These are phyloP conservation scores for Ectobius pallidus DNA, from an alignment of 2,888 invertebrate genomes.

Conservation along the genomic window DNA sequence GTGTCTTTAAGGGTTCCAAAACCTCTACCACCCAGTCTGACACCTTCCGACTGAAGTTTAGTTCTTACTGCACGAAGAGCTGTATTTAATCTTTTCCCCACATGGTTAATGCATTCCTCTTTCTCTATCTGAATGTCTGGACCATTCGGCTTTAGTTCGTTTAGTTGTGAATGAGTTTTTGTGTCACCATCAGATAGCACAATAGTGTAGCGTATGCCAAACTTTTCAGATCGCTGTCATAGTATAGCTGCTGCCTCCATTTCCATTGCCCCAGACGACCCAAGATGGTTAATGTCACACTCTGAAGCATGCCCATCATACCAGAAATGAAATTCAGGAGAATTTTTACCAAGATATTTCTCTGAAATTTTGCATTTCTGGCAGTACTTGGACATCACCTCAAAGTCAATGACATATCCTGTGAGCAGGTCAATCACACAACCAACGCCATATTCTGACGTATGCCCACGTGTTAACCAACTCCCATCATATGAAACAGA, in stretches of 20 bases:
- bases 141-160: neutral
- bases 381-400: too few relatives aligned
- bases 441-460: too few relatives aligned
- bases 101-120: too few relatives aligned
- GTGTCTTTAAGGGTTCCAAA: too few relatives aligned
- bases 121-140: neutral
- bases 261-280: neutral
- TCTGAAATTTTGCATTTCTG: too few relatives aligned
- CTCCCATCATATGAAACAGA: neutral
- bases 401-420: neutral
- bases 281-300: neutral
- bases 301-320: neutral
- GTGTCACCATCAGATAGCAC: too few relatives aligned
- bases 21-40: too few relatives aligned
- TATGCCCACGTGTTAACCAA: too few relatives aligned
- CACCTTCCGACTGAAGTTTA: too few relatives aligned
- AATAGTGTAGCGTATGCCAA: neutral
- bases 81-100: neutral
- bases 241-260: too few relatives aligned
- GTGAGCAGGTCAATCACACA: neutral
- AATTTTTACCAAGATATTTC: too few relatives aligned
- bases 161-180: too few relatives aligned
- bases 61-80: neutral
- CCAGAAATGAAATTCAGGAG: neutral
- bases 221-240: neutral